Evolutionary conservation across 2,113 vertebrate species (phyloP).

Genomic region (Zosterops pallidus): DNA sequence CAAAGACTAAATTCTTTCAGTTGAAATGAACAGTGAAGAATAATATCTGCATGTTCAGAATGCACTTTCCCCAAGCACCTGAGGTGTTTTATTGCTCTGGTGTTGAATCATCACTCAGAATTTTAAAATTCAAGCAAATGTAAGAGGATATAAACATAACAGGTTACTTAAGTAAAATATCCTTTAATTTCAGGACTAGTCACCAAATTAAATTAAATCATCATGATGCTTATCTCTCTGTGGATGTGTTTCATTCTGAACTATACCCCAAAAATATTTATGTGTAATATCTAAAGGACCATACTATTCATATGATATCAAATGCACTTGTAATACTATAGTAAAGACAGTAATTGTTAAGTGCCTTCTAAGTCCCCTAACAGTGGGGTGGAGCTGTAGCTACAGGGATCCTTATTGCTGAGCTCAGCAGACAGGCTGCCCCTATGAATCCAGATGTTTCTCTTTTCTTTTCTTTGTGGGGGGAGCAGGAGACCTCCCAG

Average conservation of each 20-base stretch:
- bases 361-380: conserved; percentile 34
- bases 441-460: conserved; percentile 73
- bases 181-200: conserved; percentile 9
- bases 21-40: not conserved
- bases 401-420: conserved; percentile 56
- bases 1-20: not conserved
- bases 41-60: conserved; percentile 8
- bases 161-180: conserved; percentile 18
- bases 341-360: conserved; percentile 34
- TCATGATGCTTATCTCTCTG: conserved; percentile 1
- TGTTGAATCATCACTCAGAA: conserved; percentile 2
- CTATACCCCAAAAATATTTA: conserved; percentile 8
- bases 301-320: not conserved
- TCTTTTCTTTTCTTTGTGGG: not conserved
- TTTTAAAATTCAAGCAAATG: conserved; percentile 12
- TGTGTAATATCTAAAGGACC: not conserved
- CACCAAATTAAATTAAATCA: conserved; percentile 46
- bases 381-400: conserved; percentile 47
- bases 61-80: not conserved
- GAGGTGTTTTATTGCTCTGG: not conserved
- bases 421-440: conserved; percentile 69
- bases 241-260: conserved; percentile 8
- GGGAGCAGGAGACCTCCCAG: conserved; percentile 58
- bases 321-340: conserved; percentile 16
- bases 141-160: conserved; percentile 34